Evolutionary conservation across 2,113 vertebrate genomes (phyloP).

Genomic region (Entomyzon cyanotis): DNA sequence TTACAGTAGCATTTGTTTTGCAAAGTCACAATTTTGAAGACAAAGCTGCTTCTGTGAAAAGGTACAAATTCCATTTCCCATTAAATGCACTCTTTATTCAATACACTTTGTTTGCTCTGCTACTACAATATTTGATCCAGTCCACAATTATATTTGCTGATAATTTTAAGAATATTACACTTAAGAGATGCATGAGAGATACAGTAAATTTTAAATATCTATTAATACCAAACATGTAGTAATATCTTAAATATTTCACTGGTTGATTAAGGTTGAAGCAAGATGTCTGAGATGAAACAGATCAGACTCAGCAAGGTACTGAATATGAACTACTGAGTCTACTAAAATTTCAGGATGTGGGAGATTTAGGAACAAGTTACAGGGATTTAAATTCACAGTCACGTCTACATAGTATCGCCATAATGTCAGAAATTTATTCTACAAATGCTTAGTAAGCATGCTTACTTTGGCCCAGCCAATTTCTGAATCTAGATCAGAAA

Average conservation of each 20-base stretch:
- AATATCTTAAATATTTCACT: background rate
- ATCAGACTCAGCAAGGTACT: background rate
- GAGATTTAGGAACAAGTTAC: background rate
- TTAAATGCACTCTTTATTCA: background rate
- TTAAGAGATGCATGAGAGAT: background rate
- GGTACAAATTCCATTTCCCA: background rate
- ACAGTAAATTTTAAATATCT: background rate
- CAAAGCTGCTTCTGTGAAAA: background rate
- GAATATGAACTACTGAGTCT: background rate
- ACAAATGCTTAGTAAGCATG: background rate
- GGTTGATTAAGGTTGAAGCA: background rate
- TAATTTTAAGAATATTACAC: background rate
- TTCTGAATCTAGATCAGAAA: constrained; percentile 88
- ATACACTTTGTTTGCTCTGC: background rate
- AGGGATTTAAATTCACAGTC: background rate
- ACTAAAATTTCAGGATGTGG: background rate
- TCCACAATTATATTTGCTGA: background rate
- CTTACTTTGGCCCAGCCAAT: constrained; percentile 93
- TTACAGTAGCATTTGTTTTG: background rate
- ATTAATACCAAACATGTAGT: background rate
- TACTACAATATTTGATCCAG: background rate
- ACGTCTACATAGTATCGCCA: background rate
- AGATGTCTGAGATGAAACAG: background rate
- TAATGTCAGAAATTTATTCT: background rate
- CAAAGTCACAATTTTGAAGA: background rate